Evolutionary conservation across 1,140 invertebrate genomes (phyloP).

Genomic region (Drosophila santomea): DNA sequence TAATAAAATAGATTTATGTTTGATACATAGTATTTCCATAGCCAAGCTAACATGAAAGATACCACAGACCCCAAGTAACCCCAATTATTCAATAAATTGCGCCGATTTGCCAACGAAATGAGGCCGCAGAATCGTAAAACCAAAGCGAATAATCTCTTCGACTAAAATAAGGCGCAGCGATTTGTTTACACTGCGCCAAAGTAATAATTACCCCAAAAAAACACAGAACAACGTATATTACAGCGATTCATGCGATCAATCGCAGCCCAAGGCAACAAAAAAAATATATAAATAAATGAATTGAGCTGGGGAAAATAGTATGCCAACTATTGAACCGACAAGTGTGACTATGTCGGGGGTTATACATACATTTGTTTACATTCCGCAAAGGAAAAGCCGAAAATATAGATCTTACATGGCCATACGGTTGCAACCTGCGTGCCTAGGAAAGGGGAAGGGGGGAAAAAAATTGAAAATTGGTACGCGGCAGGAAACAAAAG

Average conservation of each 20-base stretch:
- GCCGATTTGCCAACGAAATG: conserved; percentile 37
- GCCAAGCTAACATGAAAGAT: conserved; percentile 8
- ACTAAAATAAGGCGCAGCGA: conserved; percentile 63
- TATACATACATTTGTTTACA: conserved; percentile 62
- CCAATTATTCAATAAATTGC: conserved; percentile 17
- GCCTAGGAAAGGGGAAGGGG: conserved; percentile 1
- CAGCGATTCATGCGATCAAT: conserved; percentile 18
- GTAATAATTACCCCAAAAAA: conserved; percentile 67
- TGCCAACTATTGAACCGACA: conserved; percentile 51
- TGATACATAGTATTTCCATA: not conserved
- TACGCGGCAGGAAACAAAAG: conserved; percentile 61
- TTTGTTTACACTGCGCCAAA: conserved; percentile 63
- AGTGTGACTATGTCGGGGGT: conserved; percentile 44
- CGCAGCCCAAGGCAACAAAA: conserved; percentile 17
- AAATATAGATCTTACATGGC: conserved; percentile 60
- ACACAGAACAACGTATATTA: conserved; percentile 21
- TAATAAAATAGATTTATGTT: conserved; percentile 4
- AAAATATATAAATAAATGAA: conserved; percentile 36
- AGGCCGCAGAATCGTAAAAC: conserved; percentile 43
- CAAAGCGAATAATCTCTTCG: conserved; percentile 42
- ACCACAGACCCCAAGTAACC: conserved; percentile 1
- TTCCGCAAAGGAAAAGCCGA: conserved; percentile 50
- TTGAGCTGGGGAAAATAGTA: conserved; percentile 35
- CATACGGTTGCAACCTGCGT: conserved; percentile 71
- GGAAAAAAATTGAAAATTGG: conserved; percentile 2